Percentiles rank a stretch among this genome's conserved stretches.
Evolutionary conservation across 2,888 invertebrate species (phyloP).

Genomic region (Boloria euphrosyne): DNA sequence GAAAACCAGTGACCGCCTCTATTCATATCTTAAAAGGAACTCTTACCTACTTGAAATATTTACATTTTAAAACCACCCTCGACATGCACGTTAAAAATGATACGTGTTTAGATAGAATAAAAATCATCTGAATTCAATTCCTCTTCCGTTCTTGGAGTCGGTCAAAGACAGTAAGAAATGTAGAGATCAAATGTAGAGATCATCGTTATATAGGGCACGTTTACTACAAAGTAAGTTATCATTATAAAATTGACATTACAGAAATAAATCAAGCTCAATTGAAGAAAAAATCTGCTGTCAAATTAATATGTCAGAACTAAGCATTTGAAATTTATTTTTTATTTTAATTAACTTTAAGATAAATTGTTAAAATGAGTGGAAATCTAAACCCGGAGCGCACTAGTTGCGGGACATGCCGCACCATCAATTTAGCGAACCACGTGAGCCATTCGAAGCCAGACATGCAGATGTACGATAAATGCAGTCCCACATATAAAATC

Average conservation of each 20-base stretch:
- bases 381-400: slow-evolving; percentile 52
- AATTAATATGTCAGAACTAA: slow-evolving; percentile 7
- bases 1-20: no score
- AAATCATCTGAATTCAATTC: no score
- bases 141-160: no score
- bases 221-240: no score
- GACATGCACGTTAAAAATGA: no score
- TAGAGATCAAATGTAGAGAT: no score
- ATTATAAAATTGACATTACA: not conserved
- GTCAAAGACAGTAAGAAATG: no score
- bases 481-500: slow-evolving; percentile 53
- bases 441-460: slow-evolving; percentile 61
- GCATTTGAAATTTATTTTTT: not conserved
- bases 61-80: no score
- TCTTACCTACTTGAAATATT: no score
- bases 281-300: slow-evolving; percentile 26
- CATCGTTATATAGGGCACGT: no score
- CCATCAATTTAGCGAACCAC: slow-evolving; percentile 70
- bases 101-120: no score
- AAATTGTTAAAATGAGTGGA: slow-evolving; percentile 56
- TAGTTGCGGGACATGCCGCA: slow-evolving; percentile 68
- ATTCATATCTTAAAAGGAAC: no score
- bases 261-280: slow-evolving; percentile 15
- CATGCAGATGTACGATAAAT: slow-evolving; percentile 72
- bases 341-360: slow-evolving; percentile 12